phyloP scores from a whole-genome alignment of 2,113 vertebrate genomes.

The Lagopus leucura region DNA sequence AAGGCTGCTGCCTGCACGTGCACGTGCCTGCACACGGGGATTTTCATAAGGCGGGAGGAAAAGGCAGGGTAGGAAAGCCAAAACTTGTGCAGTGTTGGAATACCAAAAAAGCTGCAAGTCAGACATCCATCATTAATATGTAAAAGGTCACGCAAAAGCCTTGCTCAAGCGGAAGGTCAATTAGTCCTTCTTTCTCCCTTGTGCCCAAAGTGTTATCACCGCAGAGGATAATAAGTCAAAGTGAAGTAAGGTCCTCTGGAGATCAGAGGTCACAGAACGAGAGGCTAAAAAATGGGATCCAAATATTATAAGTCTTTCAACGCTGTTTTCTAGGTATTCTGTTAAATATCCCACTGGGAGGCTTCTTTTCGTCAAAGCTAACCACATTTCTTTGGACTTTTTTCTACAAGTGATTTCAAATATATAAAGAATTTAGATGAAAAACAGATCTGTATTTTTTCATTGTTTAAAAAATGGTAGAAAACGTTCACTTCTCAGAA shows the following conservation, averaged over 20 bases:
- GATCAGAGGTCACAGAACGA: conserved; percentile 42
- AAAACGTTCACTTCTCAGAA: conserved; percentile 58
- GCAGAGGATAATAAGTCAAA: conserved; percentile 18
- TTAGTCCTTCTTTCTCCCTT: conserved; percentile 6
- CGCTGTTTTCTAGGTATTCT: conserved; percentile 64
- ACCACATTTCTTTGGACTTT: conserved; percentile 68
- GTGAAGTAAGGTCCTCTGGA: conserved; percentile 18
- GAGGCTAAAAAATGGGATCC: conserved; percentile 26
- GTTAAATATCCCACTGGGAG: conserved; percentile 59
- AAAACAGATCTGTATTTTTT: conserved; percentile 69
- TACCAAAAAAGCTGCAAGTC: background rate
- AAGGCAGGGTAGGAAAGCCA: background rate
- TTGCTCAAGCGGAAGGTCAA: background rate
- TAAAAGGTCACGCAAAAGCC: background rate
- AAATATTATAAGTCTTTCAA: conserved; percentile 65
- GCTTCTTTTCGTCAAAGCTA: conserved; percentile 60
- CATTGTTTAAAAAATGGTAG: conserved; percentile 50
- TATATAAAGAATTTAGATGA: conserved; percentile 72
- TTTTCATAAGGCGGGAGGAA: background rate
- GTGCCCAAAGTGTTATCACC: conserved; percentile 27
- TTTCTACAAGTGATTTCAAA: conserved; percentile 56
- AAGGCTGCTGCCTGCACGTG: background rate
- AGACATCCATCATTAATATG: background rate
- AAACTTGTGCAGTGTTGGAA: background rate
- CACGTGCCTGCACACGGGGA: background rate